These are phyloP conservation scores for Spheniscus humboldti DNA, from an alignment of 2,797 vertebrate species.

Conservation along the genomic window DNA sequence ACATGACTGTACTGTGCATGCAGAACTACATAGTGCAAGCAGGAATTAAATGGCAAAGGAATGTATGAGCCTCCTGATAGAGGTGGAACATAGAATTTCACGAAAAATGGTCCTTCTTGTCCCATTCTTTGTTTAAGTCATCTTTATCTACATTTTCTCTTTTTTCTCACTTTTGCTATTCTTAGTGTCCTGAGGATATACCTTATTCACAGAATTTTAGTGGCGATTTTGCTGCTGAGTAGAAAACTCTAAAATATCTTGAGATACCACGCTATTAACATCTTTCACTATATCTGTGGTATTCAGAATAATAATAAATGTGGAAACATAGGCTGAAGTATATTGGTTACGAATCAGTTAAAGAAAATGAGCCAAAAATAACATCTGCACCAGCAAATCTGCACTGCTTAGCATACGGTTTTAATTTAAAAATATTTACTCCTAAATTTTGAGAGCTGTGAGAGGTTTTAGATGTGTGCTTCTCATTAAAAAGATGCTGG, in stretches of 20 bases:
- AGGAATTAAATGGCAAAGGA: background rate
- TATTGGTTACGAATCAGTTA: conserved; percentile 50
- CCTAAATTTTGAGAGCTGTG: conserved; percentile 60
- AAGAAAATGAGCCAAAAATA: conserved; percentile 66
- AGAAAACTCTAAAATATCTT: background rate
- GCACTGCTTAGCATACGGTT: conserved; percentile 59
- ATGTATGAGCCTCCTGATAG: background rate
- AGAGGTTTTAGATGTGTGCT: conserved; percentile 65
- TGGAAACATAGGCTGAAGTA: background rate
- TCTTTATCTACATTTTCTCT: background rate
- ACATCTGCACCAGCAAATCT: conserved; percentile 60
- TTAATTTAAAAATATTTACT: conserved; percentile 69
- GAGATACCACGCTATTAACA: background rate
- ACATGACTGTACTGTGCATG: background rate
- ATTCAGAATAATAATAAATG: background rate
- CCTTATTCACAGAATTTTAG: background rate
- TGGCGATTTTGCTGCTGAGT: background rate
- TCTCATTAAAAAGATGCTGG: conserved; percentile 61
- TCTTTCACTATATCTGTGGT: background rate
- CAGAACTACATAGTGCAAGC: background rate
- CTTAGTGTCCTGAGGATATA: background rate
- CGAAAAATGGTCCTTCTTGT: background rate
- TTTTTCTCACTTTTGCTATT: background rate
- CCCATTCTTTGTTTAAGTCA: background rate
- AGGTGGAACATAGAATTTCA: background rate